A percentile compares a stretch with the other conserved stretches of the same genome.
Conservation (phyloP, 2,888 invertebrate genomes). For the Drosophila meridionalis region DNA sequence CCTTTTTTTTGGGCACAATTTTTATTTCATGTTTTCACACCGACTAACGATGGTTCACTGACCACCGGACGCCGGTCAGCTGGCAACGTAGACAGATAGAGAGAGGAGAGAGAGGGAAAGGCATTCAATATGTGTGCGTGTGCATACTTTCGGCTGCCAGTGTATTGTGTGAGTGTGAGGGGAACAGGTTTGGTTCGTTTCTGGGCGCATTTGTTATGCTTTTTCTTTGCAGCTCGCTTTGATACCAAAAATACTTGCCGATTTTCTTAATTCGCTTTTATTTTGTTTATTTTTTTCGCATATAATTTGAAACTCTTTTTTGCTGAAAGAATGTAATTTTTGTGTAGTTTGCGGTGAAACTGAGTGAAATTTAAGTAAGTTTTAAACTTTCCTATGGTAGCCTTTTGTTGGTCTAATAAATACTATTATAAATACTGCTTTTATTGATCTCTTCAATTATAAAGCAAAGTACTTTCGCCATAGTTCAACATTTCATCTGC, state of each 20-base stretch:
- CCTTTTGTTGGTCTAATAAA: slow-evolving; percentile 21
- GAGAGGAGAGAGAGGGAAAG: slow-evolving; percentile 10
- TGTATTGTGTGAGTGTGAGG: slow-evolving; percentile 4
- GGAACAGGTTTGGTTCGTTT: slow-evolving; percentile 59
- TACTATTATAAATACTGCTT: slow-evolving; percentile 2
- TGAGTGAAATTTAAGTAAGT: slow-evolving; percentile 43
- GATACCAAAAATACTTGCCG: slow-evolving; percentile 52
- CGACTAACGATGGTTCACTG: slow-evolving; percentile 60
- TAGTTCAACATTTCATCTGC: not conserved
- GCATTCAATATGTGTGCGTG: slow-evolving; percentile 5
- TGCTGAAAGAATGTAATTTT: slow-evolving; percentile 21
- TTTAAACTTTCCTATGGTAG: slow-evolving; percentile 16
- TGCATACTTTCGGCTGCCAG: slow-evolving; percentile 17
- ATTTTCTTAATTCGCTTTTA: slow-evolving; percentile 55
- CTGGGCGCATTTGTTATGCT: slow-evolving; percentile 71
- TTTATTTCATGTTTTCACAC: slow-evolving; percentile 52
- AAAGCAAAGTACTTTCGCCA: slow-evolving; percentile 15
- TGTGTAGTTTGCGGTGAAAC: slow-evolving; percentile 21
- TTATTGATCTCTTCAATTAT: not conserved
- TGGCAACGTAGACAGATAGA: slow-evolving; percentile 27
- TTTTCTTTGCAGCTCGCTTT: slow-evolving; percentile 48
- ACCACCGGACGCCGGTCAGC: slow-evolving; percentile 64
- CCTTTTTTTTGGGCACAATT: slow-evolving; percentile 53
- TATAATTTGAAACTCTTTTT: slow-evolving; percentile 33
- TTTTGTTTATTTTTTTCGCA: slow-evolving; percentile 7